Conservation (phyloP, 1,140 invertebrate genomes). For the Chionoecetes opilio region DNA sequence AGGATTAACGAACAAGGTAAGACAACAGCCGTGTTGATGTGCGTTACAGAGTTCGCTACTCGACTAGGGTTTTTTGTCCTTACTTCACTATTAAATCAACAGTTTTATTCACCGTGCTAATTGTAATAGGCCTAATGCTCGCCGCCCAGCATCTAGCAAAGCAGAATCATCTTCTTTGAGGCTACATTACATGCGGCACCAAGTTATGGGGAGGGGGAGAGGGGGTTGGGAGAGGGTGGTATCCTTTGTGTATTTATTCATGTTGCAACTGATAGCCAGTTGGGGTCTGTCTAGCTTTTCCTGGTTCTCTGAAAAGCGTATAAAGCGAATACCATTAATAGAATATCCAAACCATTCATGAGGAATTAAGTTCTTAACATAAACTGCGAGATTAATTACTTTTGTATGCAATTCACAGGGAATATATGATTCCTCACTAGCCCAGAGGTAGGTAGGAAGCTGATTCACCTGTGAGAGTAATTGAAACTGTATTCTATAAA, state of each 20-base stretch:
- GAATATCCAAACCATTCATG: too few relatives aligned
- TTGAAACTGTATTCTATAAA: not conserved
- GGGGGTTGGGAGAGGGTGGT: too few relatives aligned
- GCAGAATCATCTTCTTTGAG: not conserved
- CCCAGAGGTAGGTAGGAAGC: not conserved
- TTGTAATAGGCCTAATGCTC: too few relatives aligned
- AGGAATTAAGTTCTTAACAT: too few relatives aligned
- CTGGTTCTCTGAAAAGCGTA: not conserved
- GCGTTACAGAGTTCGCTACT: too few relatives aligned
- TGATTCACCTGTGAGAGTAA: slow-evolving; percentile 7
- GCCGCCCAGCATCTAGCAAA: not conserved
- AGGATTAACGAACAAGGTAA: too few relatives aligned
- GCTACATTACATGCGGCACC: not conserved
- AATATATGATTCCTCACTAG: not conserved
- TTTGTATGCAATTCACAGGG: not conserved
- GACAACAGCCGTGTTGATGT: too few relatives aligned
- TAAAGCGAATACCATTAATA: not conserved
- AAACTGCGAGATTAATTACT: not conserved
- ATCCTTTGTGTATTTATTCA: not conserved
- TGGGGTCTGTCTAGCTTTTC: not conserved
- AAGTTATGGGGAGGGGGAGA: too few relatives aligned
- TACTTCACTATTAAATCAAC: too few relatives aligned
- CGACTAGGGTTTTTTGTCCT: too few relatives aligned
- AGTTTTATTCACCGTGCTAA: too few relatives aligned
- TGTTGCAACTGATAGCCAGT: not conserved